Evolutionary conservation across 2,888 invertebrate genomes (phyloP).

Genomic region (Tetanocera ferruginea): DNA sequence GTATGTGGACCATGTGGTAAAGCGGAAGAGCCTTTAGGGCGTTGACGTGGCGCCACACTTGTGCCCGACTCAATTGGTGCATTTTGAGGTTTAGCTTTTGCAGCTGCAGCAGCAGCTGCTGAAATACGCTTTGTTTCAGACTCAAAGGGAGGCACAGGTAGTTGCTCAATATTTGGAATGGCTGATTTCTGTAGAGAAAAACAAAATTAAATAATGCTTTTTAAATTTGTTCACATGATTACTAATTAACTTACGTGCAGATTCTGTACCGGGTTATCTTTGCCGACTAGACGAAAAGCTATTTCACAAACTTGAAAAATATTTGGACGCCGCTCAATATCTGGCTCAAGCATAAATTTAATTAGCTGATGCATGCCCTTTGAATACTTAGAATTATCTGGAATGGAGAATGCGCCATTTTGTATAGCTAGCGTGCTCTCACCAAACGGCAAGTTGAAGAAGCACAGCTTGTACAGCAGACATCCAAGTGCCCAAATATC

Average conservation of each 20-base stretch:
- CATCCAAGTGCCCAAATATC: conserved; percentile 95
- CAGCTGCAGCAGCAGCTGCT: conserved; percentile 57
- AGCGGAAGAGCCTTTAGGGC: conserved; percentile 78
- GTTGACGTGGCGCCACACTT: conserved; percentile 84
- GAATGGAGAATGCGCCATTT: conserved; percentile 88
- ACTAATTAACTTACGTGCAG: conserved; percentile 75
- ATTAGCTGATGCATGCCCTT: conserved; percentile 80
- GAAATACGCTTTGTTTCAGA: conserved; percentile 75
- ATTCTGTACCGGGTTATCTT: conserved; percentile 85
- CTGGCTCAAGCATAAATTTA: conserved; percentile 87
- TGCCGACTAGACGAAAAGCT: conserved; percentile 79
- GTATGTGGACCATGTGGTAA: conserved; percentile 67
- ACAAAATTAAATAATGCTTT: background rate
- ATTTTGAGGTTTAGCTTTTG: conserved; percentile 66
- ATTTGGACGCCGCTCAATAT: conserved; percentile 86
- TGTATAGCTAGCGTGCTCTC: conserved; percentile 94
- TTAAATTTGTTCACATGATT: background rate
- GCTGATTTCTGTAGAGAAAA: conserved; percentile 74
- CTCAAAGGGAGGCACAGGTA: conserved; percentile 78
- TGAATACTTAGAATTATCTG: conserved; percentile 83
- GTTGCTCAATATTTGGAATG: conserved; percentile 75
- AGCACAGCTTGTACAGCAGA: conserved; percentile 89
- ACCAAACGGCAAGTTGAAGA: conserved; percentile 90
- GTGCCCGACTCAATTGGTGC: conserved; percentile 77
- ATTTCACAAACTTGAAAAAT: conserved; percentile 86